Percentiles rank a stretch among this genome's conserved stretches.
Evolutionary conservation across 35 echinoderm and acorn worm genomes (phyloP).

Genomic region (Acanthaster planci): DNA sequence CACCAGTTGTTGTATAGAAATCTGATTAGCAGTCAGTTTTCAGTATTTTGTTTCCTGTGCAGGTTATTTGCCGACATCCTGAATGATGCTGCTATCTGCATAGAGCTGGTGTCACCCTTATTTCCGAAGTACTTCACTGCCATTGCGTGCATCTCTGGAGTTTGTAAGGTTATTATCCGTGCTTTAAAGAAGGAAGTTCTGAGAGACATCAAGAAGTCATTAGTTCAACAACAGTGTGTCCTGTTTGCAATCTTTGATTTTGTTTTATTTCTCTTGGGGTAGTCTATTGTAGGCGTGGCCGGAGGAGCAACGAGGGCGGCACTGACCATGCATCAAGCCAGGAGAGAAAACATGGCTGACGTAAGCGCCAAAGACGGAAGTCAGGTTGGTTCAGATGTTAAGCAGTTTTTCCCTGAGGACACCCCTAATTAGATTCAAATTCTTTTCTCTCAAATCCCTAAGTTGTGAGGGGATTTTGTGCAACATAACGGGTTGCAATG

Average conservation of each 20-base stretch:
- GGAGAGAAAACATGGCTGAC: conserved; percentile 99
- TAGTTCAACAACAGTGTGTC: too few species aligned
- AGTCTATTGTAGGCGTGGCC: conserved; percentile 94
- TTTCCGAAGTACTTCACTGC: conserved; percentile 75
- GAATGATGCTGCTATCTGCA: conserved; percentile 84
- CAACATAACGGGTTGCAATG: too few species aligned
- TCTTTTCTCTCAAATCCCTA: too few species aligned
- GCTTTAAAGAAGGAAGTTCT: too few species aligned
- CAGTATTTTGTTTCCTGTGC: conserved; percentile 6
- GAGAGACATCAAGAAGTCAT: too few species aligned
- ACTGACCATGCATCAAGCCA: conserved; percentile 93
- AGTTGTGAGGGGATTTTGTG: too few species aligned
- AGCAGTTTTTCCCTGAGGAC: too few species aligned
- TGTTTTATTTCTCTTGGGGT: not conserved
- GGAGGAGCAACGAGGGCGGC: conserved; percentile 96
- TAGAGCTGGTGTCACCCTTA: conserved; percentile 72
- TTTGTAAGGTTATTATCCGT: conserved; percentile 59
- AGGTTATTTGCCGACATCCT: conserved; percentile 98
- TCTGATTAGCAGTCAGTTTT: not conserved
- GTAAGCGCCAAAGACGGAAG: conserved; percentile 98
- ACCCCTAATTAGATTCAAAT: too few species aligned
- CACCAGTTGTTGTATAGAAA: too few species aligned
- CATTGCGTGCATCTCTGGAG: conserved; percentile 84
- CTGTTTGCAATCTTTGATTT: not conserved
- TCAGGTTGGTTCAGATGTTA: conserved; percentile 72